Base-by-base conservation (phyloP, 2,113 vertebrate species). In the Lipophrys pholis region DNA sequence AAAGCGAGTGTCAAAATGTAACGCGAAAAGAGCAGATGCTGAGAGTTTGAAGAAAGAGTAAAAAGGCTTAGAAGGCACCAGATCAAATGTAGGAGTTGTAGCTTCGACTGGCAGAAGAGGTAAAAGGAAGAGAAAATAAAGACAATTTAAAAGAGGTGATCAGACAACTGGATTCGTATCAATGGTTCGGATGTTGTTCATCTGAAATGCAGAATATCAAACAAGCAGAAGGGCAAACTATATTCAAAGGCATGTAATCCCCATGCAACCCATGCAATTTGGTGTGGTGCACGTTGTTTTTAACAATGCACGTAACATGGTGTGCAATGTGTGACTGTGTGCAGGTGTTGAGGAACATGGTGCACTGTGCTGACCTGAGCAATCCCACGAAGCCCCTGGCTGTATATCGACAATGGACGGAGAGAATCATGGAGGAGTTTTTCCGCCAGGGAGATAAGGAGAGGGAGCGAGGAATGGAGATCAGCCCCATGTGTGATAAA, bases 401-500 rank as follows among this genome's bases (percentile, higher is more conserved):
- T 16, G 93, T 97, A 62, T 97, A 97, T 80, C 92, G 96, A 53
- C 96, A 97, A 73, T 97, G 96, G 96, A 97, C 96, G 0, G 96
- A 97, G 71, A 95, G 96, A 63, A 97, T 97, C 90, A 96, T 97
- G 95, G 93, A 96, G 12, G 96, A 97, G 91, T 97, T 97, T 91
- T 97, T 96, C 91, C 91, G 94, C 76, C 96, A 97, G 89, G 96
- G 96, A 0, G 96, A 97, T 87, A 94, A 95, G 41, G 96, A 98
- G 62, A 90, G 96, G 0, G 96, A 96, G 76, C 92, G 95, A 5
- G 95, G 96, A 74, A 96, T 97, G 96, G 96, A 98, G 88, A 97
- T 97, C 84, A 97, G 96, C 77, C 96, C 96, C 75, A 98, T 98
- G 96, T 96, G 96, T 0, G 96, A 98, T 72, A 97, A 97, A 90